Evolutionary conservation across 2,113 vertebrate genomes (phyloP).

Genomic region (Alethe castanea): DNA sequence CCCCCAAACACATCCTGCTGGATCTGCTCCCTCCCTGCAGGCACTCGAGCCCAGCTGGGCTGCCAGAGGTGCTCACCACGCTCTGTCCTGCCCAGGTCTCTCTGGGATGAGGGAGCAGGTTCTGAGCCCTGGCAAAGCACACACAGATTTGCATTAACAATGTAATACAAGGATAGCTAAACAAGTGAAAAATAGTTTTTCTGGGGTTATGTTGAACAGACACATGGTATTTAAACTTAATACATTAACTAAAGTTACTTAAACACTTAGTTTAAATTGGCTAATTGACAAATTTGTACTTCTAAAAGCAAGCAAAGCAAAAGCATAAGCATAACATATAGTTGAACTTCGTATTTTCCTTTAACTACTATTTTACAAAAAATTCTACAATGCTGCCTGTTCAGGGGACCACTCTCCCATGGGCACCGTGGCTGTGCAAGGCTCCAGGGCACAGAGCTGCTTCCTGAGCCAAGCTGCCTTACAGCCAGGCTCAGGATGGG

Average conservation of each 20-base stretch:
- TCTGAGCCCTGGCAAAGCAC: background rate
- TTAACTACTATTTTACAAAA: too few relatives aligned
- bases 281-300: too few relatives aligned
- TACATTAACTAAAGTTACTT: too few relatives aligned
- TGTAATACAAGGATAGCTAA: too few relatives aligned
- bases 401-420: rapidly evolving
- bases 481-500: background rate
- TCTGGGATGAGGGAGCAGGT: background rate
- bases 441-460: background rate
- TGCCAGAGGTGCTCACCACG: background rate
- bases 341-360: too few relatives aligned
- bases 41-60: background rate
- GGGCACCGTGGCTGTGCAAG: rapidly evolving
- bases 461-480: background rate
- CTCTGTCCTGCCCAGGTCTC: background rate
- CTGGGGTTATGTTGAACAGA: too few relatives aligned
- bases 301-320: too few relatives aligned
- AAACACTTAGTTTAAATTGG: too few relatives aligned
- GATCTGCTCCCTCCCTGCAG: rapidly evolving
- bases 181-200: too few relatives aligned
- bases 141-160: too few relatives aligned
- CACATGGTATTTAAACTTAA: too few relatives aligned
- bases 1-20: background rate
- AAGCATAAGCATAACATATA: too few relatives aligned
- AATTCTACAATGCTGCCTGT: background rate